Evolutionary conservation across 2,888 invertebrate genomes (phyloP), one percentile per base, ranked within the genome.

Genomic region (Siphonodentalium dalli): DNA sequence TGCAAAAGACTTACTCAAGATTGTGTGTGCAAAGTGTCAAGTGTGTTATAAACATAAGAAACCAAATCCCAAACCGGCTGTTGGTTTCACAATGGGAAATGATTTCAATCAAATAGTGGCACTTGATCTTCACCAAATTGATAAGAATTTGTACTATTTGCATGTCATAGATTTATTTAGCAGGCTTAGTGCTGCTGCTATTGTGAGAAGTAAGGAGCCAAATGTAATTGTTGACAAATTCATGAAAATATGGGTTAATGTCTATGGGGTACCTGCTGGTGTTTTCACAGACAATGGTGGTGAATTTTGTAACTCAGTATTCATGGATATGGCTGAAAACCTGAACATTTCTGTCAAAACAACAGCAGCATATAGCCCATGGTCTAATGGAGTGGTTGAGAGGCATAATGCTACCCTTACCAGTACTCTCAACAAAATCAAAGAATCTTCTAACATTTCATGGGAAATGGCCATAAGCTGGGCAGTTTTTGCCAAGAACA

Each of bases 301-400:
- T n/a, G n/a, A 52, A 26, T 52, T 52, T 26, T 46, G 38, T 29
- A 51, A 51, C 29, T n/a, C 37, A 4, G 35, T 44, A 18, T 43
- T 51, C 23, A 24, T 24, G 26, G 52, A 52, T 27, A 46, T 52
- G 46, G 28, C 39, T 28, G 46, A 52, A n/a, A 49, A 50, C 24
- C 42, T 44, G 11, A 54, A 49, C 33, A 53, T 43, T 29, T 24
- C 45, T 35, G 31, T 43, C 3, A 46, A 48, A 46, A 48, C 47
- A 8, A 53, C 53, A 15, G 42, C 54, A 33, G 53, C 48, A 1
- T 52, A 26, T 13, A 56, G 52, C 26, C 56, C 56, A 9, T 56
- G 56, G 56, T 41, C 34, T 28, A 40, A 55, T 45, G 45, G 46
- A 18, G 9, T 44, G 20, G 15, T 51, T 9, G 45, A 51, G 27